Evolutionary conservation across 2,113 vertebrate species (phyloP).

Genomic region (Falco punctatus): DNA sequence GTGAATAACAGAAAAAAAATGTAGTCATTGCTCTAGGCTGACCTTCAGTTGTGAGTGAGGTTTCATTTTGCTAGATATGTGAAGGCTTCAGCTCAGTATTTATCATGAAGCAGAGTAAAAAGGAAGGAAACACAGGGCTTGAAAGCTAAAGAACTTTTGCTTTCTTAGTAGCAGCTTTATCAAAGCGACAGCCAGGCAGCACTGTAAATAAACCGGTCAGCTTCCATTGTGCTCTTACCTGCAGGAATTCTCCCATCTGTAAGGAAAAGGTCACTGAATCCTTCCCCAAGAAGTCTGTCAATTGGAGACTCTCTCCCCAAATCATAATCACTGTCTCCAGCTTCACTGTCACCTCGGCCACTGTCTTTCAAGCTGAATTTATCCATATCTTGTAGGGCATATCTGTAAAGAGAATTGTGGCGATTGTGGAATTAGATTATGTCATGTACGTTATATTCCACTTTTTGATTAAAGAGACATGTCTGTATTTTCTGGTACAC

Average conservation of each 20-base stretch:
- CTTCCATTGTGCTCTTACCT: conserved; percentile 80
- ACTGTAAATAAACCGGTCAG: conserved; percentile 49
- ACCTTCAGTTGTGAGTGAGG: not conserved
- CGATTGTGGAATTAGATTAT: not conserved
- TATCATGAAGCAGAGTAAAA: not conserved
- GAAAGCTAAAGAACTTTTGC: conserved; percentile 43
- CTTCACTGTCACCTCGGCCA: conserved; percentile 96
- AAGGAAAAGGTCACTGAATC: conserved; percentile 93
- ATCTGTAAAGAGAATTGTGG: conserved; percentile 77
- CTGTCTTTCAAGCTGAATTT: conserved; percentile 99
- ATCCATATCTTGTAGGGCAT: conserved; percentile 97
- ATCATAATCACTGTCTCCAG: conserved; percentile 98
- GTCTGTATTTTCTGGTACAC: not conserved
- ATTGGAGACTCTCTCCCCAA: conserved; percentile 95
- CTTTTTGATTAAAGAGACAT: not conserved
- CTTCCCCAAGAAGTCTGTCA: conserved; percentile 94
- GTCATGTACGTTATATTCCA: rapidly evolving
- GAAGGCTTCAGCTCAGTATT: not conserved
- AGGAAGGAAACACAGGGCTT: not conserved
- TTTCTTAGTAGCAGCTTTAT: conserved; percentile 19
- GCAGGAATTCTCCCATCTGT: conserved; percentile 92
- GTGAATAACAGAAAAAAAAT: not conserved
- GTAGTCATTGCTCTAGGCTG: not conserved
- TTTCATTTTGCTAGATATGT: not conserved
- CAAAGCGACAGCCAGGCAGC: conserved; percentile 38